Evolutionary conservation across 1,140 invertebrate species (phyloP), one percentile per base, ranked within the genome.

Genomic region (Mizuhopecten yessoensis): DNA sequence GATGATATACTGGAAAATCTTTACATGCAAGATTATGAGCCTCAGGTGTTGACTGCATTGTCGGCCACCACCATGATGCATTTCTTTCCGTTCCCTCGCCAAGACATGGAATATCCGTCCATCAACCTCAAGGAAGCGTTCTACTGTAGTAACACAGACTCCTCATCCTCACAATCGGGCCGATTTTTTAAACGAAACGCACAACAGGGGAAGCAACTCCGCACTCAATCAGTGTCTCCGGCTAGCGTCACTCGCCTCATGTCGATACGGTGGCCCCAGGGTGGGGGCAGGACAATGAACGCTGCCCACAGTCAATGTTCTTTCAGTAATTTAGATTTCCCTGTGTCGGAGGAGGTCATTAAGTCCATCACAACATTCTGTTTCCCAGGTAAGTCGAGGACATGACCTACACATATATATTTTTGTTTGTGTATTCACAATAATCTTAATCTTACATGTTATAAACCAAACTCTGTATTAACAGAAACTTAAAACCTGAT

Each of bases 371-470:
- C 93, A 57, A 92, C 91, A 7, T 95, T 96, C 87, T 96, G 95
- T 93, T 96, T 95, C 86, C 95, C 95, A 90, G 95, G 95, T 95
- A 89, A 90, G 34, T n/a, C n/a, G n/a, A n/a, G n/a, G n/a, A n/a
- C n/a, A n/a, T n/a, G n/a, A n/a, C n/a, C n/a, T n/a, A n/a, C n/a
- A n/a, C n/a, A n/a, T n/a, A n/a, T n/a, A n/a, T n/a, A n/a, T n/a
- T n/a, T n/a, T n/a, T n/a, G n/a, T n/a, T n/a, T n/a, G n/a, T n/a
- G n/a, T n/a, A n/a, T n/a, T n/a, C n/a, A n/a, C n/a, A n/a, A n/a
- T n/a, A n/a, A n/a, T n/a, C n/a, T n/a, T n/a, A n/a, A n/a, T n/a
- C n/a, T n/a, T n/a, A n/a, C n/a, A n/a, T n/a, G n/a, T n/a, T n/a
- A n/a, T n/a, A n/a, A n/a, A n/a, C n/a, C n/a, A n/a, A n/a, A n/a